Percentiles rank a stretch among this genome's conserved stretches.
Evolutionary conservation across 2,888 invertebrate genomes (phyloP).

Genomic region (Drosophila ustulata): DNA sequence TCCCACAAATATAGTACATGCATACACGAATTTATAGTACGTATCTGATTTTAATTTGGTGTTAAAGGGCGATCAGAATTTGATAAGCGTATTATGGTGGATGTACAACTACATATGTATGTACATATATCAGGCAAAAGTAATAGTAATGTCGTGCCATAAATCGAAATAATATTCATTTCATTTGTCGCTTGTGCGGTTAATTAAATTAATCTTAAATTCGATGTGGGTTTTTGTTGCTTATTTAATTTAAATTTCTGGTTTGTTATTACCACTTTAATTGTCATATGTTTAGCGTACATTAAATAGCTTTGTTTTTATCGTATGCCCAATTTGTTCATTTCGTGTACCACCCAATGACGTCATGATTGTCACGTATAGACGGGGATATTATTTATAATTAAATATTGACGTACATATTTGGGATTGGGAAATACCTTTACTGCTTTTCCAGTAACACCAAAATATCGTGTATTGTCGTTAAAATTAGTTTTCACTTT

Average conservation of each 20-base stretch:
- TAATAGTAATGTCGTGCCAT: constrained; percentile 20
- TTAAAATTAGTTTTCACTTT: constrained; percentile 8
- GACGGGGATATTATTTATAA: constrained; percentile 3
- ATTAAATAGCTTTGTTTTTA: constrained; percentile 34
- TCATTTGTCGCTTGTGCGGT: constrained; percentile 8
- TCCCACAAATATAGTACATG: constrained; percentile 1
- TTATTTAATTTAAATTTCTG: constrained; percentile 5
- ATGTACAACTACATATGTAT: not conserved
- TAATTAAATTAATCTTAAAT: constrained; percentile 29
- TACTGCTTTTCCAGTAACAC: constrained; percentile 15
- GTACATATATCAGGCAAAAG: not conserved
- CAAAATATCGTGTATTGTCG: constrained; percentile 19
- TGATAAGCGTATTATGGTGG: constrained; percentile 16
- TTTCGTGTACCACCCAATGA: constrained; percentile 20
- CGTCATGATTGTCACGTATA: constrained; percentile 19
- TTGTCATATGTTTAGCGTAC: constrained; percentile 58
- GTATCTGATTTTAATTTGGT: constrained; percentile 7
- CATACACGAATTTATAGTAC: not conserved
- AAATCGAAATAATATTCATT: constrained; percentile 17
- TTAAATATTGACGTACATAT: constrained; percentile 29
- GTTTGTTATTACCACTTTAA: constrained; percentile 61
- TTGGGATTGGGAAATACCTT: constrained; percentile 37
- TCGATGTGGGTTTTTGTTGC: constrained; percentile 5
- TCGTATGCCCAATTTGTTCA: constrained; percentile 7
- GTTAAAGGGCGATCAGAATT: constrained; percentile 21